Percentiles rank a stretch among this genome's conserved stretches.
Conservation (phyloP, 1,140 invertebrate species). For the Zaprionus ghesquierei region DNA sequence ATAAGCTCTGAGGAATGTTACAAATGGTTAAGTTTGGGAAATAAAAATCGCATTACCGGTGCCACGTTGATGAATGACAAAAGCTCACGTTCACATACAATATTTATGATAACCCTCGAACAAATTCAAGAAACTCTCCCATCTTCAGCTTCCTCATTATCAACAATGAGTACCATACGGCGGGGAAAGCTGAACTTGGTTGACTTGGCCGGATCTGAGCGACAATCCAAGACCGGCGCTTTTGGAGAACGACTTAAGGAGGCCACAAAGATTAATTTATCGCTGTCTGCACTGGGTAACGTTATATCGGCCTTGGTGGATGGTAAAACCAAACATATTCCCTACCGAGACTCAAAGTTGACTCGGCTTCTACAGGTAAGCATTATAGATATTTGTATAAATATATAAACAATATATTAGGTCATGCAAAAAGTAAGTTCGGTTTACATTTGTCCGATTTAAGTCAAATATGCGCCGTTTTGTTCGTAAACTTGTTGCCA, state of each 20-base stretch:
- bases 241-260: constrained; percentile 94
- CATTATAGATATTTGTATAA: constrained; percentile 10
- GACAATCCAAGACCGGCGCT: constrained; percentile 95
- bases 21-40: constrained; percentile 89
- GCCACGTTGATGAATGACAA: constrained; percentile 97
- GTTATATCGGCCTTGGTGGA: constrained; percentile 96
- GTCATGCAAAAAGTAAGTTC: too few species aligned
- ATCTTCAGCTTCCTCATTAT: constrained; percentile 7
- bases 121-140: constrained; percentile 85
- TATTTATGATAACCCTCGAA: constrained; percentile 94
- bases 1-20: constrained; percentile 89
- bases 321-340: constrained; percentile 94
- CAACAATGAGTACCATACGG: too few species aligned
- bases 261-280: constrained; percentile 98
- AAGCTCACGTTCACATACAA: constrained; percentile 94
- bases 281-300: constrained; percentile 95
- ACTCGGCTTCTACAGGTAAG: constrained; percentile 91
- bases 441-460: too few species aligned
- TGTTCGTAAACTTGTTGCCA: too few species aligned
- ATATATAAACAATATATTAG: too few species aligned
- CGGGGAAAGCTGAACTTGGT: constrained; percentile 94
- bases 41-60: constrained; percentile 91
- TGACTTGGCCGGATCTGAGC: constrained; percentile 92
- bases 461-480: too few species aligned
- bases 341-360: constrained; percentile 96